Percentiles rank a stretch among this genome's conserved stretches.
Conservation (phyloP, 2,797 vertebrate species). For the Anableps anableps region DNA sequence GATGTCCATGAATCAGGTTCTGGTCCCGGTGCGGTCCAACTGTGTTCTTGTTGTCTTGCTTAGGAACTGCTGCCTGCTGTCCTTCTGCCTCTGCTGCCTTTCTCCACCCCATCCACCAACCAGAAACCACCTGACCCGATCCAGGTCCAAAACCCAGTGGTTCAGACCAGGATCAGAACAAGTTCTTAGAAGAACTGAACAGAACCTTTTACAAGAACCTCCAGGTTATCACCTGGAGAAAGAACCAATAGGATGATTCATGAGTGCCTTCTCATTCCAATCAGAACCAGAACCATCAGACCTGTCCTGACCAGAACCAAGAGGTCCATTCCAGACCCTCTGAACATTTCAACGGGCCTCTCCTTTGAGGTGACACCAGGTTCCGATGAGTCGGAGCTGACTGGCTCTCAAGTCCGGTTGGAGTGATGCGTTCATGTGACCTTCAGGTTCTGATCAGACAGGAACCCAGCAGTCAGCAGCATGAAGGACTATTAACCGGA, state of each 20-base stretch:
- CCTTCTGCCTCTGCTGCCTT: conserved; percentile 68
- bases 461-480: no score
- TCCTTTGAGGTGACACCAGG: background rate
- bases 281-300: background rate
- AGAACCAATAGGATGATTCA: conserved; percentile 29
- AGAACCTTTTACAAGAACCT: background rate
- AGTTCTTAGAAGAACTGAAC: background rate
- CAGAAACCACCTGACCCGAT: conserved; percentile 13
- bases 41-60: background rate
- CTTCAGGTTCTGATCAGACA: background rate
- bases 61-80: conserved; percentile 58
- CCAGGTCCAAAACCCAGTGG: background rate
- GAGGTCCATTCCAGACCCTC: background rate
- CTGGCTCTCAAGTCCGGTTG: background rate
- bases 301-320: background rate
- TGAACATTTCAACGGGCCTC: background rate
- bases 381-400: background rate
- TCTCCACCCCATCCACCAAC: conserved; percentile 17
- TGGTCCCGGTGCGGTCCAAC: background rate
- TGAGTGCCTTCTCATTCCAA: conserved; percentile 59
- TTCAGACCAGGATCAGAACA: conserved; percentile 13
- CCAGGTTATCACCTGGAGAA: background rate
- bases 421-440: background rate
- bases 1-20: background rate
- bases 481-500: background rate